Evolutionary conservation across 2,797 vertebrate genomes (phyloP).

Genomic region (Lacerta viridis): DNA sequence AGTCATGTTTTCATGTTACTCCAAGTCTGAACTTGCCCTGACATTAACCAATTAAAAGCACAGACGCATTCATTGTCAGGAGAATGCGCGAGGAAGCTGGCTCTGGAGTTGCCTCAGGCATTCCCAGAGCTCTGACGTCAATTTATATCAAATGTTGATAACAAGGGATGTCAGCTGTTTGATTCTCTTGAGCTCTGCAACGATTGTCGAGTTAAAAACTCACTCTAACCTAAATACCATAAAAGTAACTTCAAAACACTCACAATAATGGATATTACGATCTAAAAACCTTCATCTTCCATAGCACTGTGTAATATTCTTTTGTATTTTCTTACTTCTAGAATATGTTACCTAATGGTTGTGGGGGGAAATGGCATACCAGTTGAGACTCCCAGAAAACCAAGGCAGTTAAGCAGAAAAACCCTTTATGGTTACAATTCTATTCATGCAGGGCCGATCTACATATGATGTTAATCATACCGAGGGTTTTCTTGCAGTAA

Average conservation of each 20-base stretch:
- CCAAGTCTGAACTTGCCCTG: conserved; percentile 48
- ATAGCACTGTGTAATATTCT: neutral
- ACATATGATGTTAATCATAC: neutral
- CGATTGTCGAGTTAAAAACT: conserved; percentile 57
- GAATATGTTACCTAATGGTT: neutral
- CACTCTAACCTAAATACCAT: conserved; percentile 57
- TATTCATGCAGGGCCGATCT: neutral
- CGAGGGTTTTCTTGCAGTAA: too few relatives aligned
- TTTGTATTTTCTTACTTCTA: neutral
- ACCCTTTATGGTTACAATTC: neutral
- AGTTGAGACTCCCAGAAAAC: neutral
- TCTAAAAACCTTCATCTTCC: neutral
- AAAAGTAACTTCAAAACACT: conserved; percentile 54
- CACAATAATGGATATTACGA: conserved; percentile 27
- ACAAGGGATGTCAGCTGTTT: conserved; percentile 63
- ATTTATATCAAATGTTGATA: conserved; percentile 73
- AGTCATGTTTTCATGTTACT: conserved; percentile 58
- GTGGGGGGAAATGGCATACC: neutral
- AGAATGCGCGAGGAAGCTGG: conserved; percentile 49
- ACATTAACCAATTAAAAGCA: conserved; percentile 61
- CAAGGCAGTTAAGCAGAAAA: neutral
- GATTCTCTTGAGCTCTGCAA: conserved; percentile 60
- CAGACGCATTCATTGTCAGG: conserved; percentile 53
- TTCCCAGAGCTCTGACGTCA: conserved; percentile 59
- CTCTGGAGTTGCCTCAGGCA: conserved; percentile 49